Evolutionary conservation across 2,888 invertebrate genomes (phyloP).

Genomic region (Brassicogethes aeneus): DNA sequence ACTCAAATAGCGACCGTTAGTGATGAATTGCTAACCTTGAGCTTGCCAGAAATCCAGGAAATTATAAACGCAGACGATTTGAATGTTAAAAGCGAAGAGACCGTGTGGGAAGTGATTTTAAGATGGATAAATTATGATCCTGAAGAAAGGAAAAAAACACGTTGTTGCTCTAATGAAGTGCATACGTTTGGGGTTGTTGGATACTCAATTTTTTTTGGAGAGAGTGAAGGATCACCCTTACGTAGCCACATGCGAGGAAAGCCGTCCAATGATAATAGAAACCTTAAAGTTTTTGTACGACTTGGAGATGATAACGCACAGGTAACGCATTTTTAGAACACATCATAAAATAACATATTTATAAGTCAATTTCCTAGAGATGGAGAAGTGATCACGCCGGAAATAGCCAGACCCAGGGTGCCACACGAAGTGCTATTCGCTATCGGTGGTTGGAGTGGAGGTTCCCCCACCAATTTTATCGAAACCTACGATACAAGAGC

Average conservation of each 20-base stretch:
- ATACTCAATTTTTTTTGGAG: slow-evolving; percentile 85
- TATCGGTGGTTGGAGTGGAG: slow-evolving; percentile 72
- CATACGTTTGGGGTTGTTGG: slow-evolving; percentile 72
- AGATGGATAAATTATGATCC: slow-evolving; percentile 81
- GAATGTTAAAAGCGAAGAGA: slow-evolving; percentile 80
- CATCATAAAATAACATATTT: no score
- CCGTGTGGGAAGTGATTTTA: slow-evolving; percentile 77
- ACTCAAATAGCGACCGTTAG: slow-evolving; percentile 63
- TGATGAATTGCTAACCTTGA: slow-evolving; percentile 63
- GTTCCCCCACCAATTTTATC: slow-evolving; percentile 66
- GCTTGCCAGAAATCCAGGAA: slow-evolving; percentile 62
- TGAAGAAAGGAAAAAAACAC: slow-evolving; percentile 58
- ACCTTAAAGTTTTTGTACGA: slow-evolving; percentile 87
- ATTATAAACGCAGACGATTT: slow-evolving; percentile 76
- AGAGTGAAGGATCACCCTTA: slow-evolving; percentile 83
- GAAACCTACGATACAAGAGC: slow-evolving; percentile 86
- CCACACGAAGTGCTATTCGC: slow-evolving; percentile 86
- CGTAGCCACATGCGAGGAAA: slow-evolving; percentile 72
- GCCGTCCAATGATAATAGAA: slow-evolving; percentile 82
- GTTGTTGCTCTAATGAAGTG: slow-evolving; percentile 73
- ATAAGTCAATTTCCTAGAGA: slow-evolving; percentile 42
- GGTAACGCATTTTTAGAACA: slow-evolving; percentile 27
- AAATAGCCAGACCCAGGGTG: slow-evolving; percentile 72
- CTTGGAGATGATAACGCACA: slow-evolving; percentile 73
- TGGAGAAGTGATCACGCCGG: slow-evolving; percentile 75